phyloP scores from a whole-genome alignment of 2,113 vertebrate species.

The Colius striatus region DNA sequence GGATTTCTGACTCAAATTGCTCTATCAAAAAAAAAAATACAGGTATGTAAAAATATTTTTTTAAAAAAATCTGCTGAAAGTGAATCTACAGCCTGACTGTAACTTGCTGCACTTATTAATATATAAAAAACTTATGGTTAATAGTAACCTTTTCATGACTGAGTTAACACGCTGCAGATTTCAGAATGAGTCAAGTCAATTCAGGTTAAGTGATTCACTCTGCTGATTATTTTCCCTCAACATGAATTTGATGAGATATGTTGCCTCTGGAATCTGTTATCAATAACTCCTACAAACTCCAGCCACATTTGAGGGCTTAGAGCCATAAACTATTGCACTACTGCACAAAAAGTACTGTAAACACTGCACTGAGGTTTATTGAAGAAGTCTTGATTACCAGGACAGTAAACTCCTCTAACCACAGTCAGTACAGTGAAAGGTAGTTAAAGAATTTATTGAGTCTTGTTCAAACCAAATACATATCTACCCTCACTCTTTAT shows the following conservation, averaged over 20 bases:
- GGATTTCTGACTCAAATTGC: neutral
- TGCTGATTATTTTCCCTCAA: constrained; percentile 42
- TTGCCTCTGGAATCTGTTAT: constrained; percentile 60
- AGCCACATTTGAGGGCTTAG: constrained; percentile 56
- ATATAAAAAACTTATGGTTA: neutral
- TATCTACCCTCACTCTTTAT: constrained; percentile 47
- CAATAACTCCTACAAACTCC: constrained; percentile 71
- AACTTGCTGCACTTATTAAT: neutral
- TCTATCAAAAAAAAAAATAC: neutral
- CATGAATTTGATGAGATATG: constrained; percentile 44
- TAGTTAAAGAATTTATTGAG: constrained; percentile 61
- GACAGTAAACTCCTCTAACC: constrained; percentile 56
- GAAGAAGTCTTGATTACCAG: constrained; percentile 75
- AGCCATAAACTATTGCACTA: constrained; percentile 67
- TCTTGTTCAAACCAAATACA: constrained; percentile 60
- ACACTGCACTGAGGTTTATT: constrained; percentile 64
- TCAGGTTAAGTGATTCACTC: constrained; percentile 59
- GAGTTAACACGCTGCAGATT: neutral
- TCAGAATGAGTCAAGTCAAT: constrained; percentile 18
- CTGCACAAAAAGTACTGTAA: constrained; percentile 65
- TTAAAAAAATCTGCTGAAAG: neutral
- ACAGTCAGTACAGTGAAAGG: neutral
- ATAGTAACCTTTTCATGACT: neutral
- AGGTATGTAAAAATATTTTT: neutral
- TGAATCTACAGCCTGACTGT: neutral